Conservation (phyloP, 1,140 invertebrate species). For the Leptinotarsa lineolata region DNA sequence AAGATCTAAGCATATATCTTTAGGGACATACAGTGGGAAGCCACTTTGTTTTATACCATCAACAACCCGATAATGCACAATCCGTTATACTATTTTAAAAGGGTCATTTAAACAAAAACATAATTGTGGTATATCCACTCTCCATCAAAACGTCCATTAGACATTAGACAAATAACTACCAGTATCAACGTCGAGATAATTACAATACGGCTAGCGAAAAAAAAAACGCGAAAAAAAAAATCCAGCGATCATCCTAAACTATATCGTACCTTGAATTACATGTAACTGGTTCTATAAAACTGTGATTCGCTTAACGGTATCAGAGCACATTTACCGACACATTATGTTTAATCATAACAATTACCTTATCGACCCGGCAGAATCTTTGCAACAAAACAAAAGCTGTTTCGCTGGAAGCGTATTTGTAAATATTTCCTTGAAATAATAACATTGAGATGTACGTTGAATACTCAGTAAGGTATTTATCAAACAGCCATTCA, state of each 20-base stretch:
- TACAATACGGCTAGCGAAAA: not conserved
- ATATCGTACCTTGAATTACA: not conserved
- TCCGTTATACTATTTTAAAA: no score
- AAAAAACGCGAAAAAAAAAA: not conserved
- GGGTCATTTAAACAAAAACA: no score
- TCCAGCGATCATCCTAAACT: not conserved
- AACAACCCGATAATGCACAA: no score
- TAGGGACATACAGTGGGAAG: no score
- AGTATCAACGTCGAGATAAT: not conserved
- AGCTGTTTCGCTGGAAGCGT: slow-evolving; percentile 10
- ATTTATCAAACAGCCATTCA: no score
- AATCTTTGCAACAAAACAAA: slow-evolving; percentile 13
- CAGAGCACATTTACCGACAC: slow-evolving; percentile 1
- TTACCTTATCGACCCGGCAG: slow-evolving; percentile 15
- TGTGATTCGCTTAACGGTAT: slow-evolving; percentile 9
- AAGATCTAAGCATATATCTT: no score
- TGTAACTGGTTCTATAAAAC: not conserved
- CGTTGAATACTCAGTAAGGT: no score
- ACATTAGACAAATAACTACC: not conserved
- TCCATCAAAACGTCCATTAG: no score
- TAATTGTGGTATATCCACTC: no score
- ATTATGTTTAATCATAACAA: slow-evolving; percentile 15
- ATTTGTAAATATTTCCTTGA: slow-evolving; percentile 15
- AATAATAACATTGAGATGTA: not conserved
- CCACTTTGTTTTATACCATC: no score